phyloP scores from a whole-genome alignment of 2,113 vertebrate genomes.

The Gallinago jamesoni region DNA sequence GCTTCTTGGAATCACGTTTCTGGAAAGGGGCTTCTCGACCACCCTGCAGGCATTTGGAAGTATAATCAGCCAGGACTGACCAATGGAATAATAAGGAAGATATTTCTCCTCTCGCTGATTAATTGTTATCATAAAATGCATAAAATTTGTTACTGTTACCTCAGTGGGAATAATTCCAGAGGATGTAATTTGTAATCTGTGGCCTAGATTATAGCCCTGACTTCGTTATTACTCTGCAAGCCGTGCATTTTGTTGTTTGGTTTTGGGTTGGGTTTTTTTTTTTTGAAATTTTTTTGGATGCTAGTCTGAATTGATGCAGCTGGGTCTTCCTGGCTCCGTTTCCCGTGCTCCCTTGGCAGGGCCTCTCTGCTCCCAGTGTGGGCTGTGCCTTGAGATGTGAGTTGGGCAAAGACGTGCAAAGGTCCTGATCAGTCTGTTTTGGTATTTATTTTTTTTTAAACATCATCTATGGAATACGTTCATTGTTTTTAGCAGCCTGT shows the following conservation, averaged over 20 bases:
- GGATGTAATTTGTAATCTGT: neutral
- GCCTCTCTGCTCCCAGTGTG: rapidly evolving
- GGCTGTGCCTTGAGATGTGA: neutral
- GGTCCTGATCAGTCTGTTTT: neutral
- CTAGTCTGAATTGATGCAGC: neutral
- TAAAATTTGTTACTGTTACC: neutral
- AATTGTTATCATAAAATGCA: neutral
- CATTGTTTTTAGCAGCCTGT: neutral
- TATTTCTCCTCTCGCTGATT: neutral
- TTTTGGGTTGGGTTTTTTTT: neutral
- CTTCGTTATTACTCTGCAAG: too few relatives aligned
- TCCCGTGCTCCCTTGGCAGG: neutral
- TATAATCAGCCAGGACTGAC: neutral
- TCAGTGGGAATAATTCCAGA: neutral
- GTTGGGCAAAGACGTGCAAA: neutral
- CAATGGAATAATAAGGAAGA: neutral
- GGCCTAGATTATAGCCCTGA: neutral
- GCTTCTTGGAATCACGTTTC: neutral
- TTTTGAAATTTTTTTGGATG: neutral
- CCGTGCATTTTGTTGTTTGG: neutral
- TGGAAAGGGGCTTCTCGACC: neutral
- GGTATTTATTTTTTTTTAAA: neutral
- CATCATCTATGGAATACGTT: neutral
- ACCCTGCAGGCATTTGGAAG: neutral
- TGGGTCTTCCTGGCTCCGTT: neutral